Evolutionary conservation across 2,113 vertebrate genomes (phyloP).

Genomic region (Malaclemys terrapin): DNA sequence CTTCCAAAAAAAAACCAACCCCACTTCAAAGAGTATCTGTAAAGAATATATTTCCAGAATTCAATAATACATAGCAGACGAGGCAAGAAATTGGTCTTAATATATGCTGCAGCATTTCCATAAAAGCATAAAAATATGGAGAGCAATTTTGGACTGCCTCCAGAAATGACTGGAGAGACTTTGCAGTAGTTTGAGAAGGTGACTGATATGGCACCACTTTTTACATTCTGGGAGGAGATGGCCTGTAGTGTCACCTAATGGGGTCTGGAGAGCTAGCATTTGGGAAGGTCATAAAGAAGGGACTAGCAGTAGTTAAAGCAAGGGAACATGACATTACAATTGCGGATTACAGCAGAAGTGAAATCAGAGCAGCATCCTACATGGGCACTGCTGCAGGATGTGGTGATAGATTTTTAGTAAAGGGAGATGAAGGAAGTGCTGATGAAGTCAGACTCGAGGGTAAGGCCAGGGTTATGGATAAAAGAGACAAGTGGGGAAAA

Average conservation of each 20-base stretch:
- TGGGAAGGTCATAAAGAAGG: not conserved
- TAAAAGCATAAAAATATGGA: not conserved
- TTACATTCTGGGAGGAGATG: not conserved
- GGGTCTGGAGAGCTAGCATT: not conserved
- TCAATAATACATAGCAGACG: not conserved
- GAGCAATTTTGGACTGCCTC: not conserved
- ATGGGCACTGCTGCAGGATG: fast-evolving
- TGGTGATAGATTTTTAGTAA: not conserved
- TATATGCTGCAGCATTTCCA: not conserved
- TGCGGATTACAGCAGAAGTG: fast-evolving
- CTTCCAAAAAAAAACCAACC: not conserved
- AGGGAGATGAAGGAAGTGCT: not conserved
- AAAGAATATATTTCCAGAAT: not conserved
- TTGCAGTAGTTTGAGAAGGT: not conserved
- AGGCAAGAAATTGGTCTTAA: not conserved
- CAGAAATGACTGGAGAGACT: not conserved
- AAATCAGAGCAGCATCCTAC: not conserved
- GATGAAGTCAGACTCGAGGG: not conserved
- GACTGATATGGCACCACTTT: not conserved
- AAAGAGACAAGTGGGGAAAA: not conserved
- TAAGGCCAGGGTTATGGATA: not conserved
- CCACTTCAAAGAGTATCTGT: not conserved
- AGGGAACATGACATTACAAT: fast-evolving
- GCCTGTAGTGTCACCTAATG: not conserved
- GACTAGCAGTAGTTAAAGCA: fast-evolving